phyloP scores from a whole-genome alignment of 2,113 vertebrate genomes.

The Oreochromis aureus region DNA sequence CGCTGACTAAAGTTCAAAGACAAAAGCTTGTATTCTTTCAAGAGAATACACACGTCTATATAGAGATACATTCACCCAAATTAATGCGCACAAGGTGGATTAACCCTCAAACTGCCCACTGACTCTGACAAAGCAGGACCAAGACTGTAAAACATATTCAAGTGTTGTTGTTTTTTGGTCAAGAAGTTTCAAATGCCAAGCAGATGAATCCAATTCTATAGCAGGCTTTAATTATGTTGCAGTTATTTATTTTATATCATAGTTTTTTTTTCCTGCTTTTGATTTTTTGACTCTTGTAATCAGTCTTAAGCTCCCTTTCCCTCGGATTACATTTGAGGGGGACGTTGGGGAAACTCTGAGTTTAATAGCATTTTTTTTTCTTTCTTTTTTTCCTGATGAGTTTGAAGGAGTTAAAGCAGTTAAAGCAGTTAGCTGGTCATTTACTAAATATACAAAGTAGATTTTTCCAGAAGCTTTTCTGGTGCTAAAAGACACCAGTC shows the following conservation, averaged over 20 bases:
- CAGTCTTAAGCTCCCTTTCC: background rate
- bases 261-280: background rate
- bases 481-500: background rate
- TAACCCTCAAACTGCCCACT: constrained; percentile 34
- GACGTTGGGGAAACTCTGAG: background rate
- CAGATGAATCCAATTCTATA: constrained; percentile 75
- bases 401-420: background rate
- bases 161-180: constrained; percentile 99
- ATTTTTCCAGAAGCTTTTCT: background rate
- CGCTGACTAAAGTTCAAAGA: background rate
- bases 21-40: background rate
- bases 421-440: background rate
- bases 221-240: constrained; percentile 84
- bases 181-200: constrained; percentile 77
- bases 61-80: background rate
- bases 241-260: background rate
- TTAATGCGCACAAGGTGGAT: background rate
- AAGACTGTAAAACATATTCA: constrained; percentile 89
- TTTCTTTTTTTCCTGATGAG: background rate
- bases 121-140: constrained; percentile 74
- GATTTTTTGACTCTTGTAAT: background rate
- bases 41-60: background rate
- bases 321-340: background rate
- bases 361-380: background rate
- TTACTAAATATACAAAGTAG: background rate